These are phyloP conservation scores for Bugula neritina DNA, from an alignment of 2,888 invertebrate species.

Conservation along the genomic window DNA sequence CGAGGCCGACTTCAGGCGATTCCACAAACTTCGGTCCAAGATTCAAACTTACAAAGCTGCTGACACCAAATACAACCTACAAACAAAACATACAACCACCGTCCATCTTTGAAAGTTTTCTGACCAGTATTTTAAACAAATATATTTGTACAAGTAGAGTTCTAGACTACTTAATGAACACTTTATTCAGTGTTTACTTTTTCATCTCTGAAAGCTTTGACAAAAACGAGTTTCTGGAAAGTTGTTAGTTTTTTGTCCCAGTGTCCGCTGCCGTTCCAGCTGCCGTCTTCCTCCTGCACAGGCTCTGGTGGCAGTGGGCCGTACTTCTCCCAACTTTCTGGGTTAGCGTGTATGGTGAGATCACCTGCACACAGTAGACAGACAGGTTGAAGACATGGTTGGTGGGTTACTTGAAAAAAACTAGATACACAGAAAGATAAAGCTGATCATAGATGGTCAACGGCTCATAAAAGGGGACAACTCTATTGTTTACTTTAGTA, in stretches of 20 bases:
- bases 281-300: constrained; percentile 33
- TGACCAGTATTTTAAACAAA: too few species aligned
- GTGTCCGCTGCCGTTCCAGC: constrained; percentile 43
- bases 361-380: constrained; percentile 28
- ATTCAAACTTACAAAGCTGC: constrained; percentile 70
- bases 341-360: constrained; percentile 41
- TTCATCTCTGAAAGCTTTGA: constrained; percentile 72
- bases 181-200: too few species aligned
- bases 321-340: constrained; percentile 37
- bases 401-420: too few species aligned
- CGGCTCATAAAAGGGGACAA: too few species aligned
- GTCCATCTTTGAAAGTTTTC: too few species aligned
- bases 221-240: constrained; percentile 75
- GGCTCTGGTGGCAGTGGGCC: constrained; percentile 41
- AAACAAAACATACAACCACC: too few species aligned
- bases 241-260: constrained; percentile 65
- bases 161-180: too few species aligned
- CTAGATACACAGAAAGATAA: too few species aligned
- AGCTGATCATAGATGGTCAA: too few species aligned
- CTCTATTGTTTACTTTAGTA: too few species aligned
- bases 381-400: too few species aligned
- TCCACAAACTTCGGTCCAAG: constrained; percentile 76
- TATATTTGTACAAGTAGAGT: too few species aligned
- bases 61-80: constrained; percentile 69
- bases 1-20: constrained; percentile 66